Conservation (phyloP, 2,888 invertebrate genomes). For the Melipona beecheii region DNA sequence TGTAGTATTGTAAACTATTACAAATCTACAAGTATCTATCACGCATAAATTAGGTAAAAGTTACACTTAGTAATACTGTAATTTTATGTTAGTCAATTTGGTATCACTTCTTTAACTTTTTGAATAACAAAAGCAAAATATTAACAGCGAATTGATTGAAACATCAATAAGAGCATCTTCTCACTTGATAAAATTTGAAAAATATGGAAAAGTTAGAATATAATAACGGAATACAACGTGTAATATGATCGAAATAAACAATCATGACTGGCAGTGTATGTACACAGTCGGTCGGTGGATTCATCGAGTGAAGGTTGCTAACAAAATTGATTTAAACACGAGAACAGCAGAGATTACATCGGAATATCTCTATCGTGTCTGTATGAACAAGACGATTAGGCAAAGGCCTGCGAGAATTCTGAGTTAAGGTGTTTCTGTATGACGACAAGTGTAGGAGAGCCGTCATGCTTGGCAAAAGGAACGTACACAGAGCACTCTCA, state of each 20-base stretch:
- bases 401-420: background rate
- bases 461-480: background rate
- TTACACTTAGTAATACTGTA: too few species aligned
- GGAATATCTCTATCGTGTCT: background rate
- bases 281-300: background rate
- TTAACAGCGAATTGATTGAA: too few species aligned
- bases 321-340: background rate
- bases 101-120: too few species aligned
- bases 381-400: background rate
- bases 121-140: too few species aligned
- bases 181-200: too few species aligned
- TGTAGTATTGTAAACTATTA: too few species aligned
- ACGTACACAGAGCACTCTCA: background rate
- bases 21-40: too few species aligned
- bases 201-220: too few species aligned
- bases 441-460: background rate
- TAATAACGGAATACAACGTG: too few species aligned
- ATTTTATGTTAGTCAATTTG: too few species aligned
- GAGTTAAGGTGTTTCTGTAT: background rate
- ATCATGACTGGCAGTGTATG: background rate
- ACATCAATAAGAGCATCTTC: too few species aligned
- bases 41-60: too few species aligned
- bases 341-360: background rate
- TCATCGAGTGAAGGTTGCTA: background rate
- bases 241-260: background rate